phyloP scores from a whole-genome alignment of 2,888 invertebrate genomes.

The Agrotis exclamationis region DNA sequence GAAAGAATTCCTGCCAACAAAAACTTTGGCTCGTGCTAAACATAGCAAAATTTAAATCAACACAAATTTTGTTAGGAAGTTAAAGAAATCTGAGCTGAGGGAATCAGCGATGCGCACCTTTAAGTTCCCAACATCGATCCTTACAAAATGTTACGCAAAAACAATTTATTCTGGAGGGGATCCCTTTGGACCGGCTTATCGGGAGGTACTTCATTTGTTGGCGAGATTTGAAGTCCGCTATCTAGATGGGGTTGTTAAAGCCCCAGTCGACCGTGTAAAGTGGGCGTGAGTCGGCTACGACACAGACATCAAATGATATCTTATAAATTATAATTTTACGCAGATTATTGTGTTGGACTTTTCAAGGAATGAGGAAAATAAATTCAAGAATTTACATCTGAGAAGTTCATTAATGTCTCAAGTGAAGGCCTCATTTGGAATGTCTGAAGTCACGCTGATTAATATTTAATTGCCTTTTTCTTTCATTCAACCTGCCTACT shows the following conservation, averaged over 20 bases:
- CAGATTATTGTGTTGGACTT: constrained; percentile 45
- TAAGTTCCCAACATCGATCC: constrained; percentile 60
- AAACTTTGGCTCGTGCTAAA: constrained; percentile 47
- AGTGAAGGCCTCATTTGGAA: constrained; percentile 5
- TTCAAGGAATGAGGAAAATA: constrained; percentile 9
- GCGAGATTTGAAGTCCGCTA: constrained; percentile 69
- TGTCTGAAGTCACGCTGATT: constrained; percentile 38
- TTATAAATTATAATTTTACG: constrained; percentile 58
- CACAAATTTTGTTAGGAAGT: constrained; percentile 53
- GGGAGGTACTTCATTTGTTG: constrained; percentile 68
- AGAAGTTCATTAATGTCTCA: constrained; percentile 32
- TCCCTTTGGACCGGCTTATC: constrained; percentile 68
- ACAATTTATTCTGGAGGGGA: constrained; percentile 62
- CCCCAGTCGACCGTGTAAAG: constrained; percentile 36
- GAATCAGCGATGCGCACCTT: constrained; percentile 60
- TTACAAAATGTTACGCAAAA: constrained; percentile 60
- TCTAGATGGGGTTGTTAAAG: constrained; percentile 59
- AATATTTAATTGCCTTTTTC: not conserved
- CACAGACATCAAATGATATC: constrained; percentile 61
- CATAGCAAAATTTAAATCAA: constrained; percentile 60
- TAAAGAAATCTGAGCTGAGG: constrained; percentile 54
- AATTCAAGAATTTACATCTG: constrained; percentile 25
- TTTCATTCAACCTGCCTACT: not conserved
- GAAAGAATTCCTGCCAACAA: constrained; percentile 24
- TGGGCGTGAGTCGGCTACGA: constrained; percentile 40